Evolutionary conservation across 2,113 vertebrate genomes (phyloP).

Genomic region (Mustelus asterias): DNA sequence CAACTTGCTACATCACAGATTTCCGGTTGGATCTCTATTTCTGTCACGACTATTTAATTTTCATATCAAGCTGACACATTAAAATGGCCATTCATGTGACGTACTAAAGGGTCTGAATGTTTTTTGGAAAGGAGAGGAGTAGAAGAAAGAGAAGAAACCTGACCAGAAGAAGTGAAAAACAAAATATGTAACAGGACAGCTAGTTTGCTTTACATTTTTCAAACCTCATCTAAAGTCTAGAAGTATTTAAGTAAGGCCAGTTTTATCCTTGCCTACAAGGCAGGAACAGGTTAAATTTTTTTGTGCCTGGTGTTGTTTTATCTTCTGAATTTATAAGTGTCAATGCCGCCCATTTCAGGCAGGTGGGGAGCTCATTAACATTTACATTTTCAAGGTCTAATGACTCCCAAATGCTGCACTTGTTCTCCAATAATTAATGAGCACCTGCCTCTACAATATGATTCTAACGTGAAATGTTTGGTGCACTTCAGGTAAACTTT

Average conservation of each 20-base stretch:
- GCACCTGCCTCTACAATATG: neutral
- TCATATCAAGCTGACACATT: neutral
- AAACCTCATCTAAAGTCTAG: neutral
- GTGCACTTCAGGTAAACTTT: neutral
- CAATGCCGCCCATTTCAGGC: neutral
- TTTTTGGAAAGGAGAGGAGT: neutral
- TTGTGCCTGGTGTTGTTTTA: neutral
- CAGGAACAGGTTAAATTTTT: neutral
- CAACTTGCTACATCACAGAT: neutral
- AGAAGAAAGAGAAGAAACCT: neutral
- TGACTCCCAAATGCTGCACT: neutral
- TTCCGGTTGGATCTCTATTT: neutral
- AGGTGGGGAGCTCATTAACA: neutral
- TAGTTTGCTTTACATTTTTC: neutral
- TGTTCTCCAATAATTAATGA: neutral
- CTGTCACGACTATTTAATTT: neutral
- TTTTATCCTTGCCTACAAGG: neutral
- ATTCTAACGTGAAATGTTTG: neutral
- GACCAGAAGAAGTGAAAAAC: neutral
- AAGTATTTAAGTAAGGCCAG: neutral
- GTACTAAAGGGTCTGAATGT: neutral
- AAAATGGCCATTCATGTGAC: neutral
- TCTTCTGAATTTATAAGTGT: too few relatives aligned
- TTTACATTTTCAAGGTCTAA: neutral
- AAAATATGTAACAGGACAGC: neutral